Evolutionary conservation across 2,113 vertebrate species (phyloP).

Genomic region (Dissostichus mawsoni): DNA sequence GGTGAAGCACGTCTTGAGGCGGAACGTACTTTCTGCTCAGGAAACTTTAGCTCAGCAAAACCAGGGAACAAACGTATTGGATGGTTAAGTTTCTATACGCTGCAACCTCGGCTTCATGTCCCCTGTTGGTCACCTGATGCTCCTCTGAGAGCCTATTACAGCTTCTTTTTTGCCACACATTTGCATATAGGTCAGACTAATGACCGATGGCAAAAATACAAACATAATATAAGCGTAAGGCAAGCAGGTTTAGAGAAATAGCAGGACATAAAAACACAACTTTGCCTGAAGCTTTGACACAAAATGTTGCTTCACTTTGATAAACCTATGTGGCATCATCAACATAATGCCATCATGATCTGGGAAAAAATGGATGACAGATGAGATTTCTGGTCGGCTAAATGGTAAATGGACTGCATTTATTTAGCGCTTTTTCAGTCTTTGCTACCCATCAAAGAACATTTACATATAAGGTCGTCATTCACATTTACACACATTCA

Average conservation of each 20-base stretch:
- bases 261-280: slow-evolving; percentile 13
- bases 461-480: too few relatives aligned
- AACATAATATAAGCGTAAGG: slow-evolving; percentile 25
- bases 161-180: slow-evolving; percentile 61
- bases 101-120: not conserved
- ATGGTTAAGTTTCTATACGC: not conserved
- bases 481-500: too few relatives aligned
- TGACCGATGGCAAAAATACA: slow-evolving; percentile 30
- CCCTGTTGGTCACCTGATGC: slow-evolving; percentile 10
- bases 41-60: slow-evolving; percentile 22
- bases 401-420: too few relatives aligned
- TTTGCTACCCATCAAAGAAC: too few relatives aligned
- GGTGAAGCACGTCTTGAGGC: not conserved
- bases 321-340: not conserved
- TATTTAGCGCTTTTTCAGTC: too few relatives aligned
- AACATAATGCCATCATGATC: not conserved
- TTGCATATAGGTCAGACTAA: slow-evolving; percentile 71
- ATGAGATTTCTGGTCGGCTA: not conserved
- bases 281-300: not conserved
- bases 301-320: not conserved
- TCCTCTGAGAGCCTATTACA: slow-evolving; percentile 68
- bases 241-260: slow-evolving; percentile 19
- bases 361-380: not conserved
- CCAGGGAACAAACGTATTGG: not conserved
- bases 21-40: not conserved